Base-by-base conservation (phyloP, 2,113 vertebrate genomes). In the Cephalopterus ornatus region DNA sequence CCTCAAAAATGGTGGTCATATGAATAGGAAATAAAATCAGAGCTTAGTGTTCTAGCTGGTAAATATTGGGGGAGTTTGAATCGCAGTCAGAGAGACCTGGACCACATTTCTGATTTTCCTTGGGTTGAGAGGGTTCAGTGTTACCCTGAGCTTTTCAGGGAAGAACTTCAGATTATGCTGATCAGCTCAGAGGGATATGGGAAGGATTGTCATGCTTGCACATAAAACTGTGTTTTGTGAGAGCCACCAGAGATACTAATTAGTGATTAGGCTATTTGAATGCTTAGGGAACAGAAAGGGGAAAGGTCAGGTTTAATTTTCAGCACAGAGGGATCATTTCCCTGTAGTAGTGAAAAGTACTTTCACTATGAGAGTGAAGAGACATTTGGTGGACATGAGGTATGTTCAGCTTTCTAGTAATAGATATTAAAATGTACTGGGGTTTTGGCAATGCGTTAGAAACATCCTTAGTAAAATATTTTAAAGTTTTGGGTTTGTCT, bases 81-180 rank as follows among this genome's bases (percentile, higher is more conserved):
- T 20, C 58, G 62, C 73, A 92, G 76, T 83, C 88, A 85, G 73
- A 75, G 59, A 83, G 88, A 79, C 83, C 93, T 92, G 84, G 88
- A 77, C 79, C 65, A 7, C 10, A 4, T 74, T 86, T 70, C 67
- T 96, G 44, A 33, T 94, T 56, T 93, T 92, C 16, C 32, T 91
- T 75, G 56, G 84, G 68, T 92, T 72, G 70, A 82, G 53, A 81
- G 41, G 49, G 49, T 72, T 71, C 80, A 41, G 63, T 4, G 4
- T 71, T 90, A 88, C 35, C 55, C 56, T 63, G 76, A 70, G 92
- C 32, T 94, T 92, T 92, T 85, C 67, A 75, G 73, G 76, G 62
- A 94, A 68, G 78, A 93, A 74, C 19, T 91, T 93, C 22, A 72
- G 56, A 46, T 94, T 67, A n/a, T 72, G 65, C 44, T 75, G 85